Conservation (phyloP, 2,113 vertebrate genomes). For the Perca schrenkii region DNA sequence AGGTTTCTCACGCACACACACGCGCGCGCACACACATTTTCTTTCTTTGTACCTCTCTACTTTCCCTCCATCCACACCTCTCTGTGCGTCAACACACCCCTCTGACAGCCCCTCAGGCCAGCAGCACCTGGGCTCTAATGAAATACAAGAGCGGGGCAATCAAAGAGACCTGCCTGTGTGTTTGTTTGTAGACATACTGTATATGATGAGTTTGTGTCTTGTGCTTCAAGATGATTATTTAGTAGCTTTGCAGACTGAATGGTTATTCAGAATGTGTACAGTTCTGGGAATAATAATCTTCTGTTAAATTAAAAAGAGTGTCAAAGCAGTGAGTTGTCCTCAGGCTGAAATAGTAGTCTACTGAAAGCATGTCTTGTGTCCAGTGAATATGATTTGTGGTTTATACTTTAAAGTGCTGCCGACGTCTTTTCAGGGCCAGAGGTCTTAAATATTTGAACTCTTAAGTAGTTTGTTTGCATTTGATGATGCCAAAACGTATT, state of each 20-base stretch:
- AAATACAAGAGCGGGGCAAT: conserved; percentile 70
- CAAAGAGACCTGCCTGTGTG: conserved; percentile 54
- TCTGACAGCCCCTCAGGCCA: conserved; percentile 66
- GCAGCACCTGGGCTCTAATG: conserved; percentile 76
- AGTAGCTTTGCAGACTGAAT: conserved; percentile 42
- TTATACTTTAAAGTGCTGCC: conserved; percentile 40
- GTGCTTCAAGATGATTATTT: conserved; percentile 42
- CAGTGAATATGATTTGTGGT: conserved; percentile 64
- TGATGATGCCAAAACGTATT: conserved; percentile 7
- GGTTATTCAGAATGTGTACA: conserved; percentile 53
- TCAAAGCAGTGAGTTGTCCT: conserved; percentile 38
- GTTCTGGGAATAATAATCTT: conserved; percentile 39
- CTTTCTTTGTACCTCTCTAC: conserved; percentile 43
- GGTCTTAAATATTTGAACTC: conserved; percentile 32
- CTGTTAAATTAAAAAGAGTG: conserved; percentile 50
- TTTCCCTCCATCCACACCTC: conserved; percentile 53
- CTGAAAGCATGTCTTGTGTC: conserved; percentile 57
- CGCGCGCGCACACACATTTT: conserved; percentile 37
- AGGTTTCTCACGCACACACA: conserved; percentile 16
- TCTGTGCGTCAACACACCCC: conserved; percentile 59
- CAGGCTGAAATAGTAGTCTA: conserved; percentile 50
- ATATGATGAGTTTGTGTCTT: conserved; percentile 35
- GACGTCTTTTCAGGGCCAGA: conserved; percentile 24
- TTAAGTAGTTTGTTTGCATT: conserved; percentile 9
- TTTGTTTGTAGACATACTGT: conserved; percentile 42